These are phyloP conservation scores for Netelia inedita DNA, from an alignment of 2,888 invertebrate species.

Conservation along the genomic window DNA sequence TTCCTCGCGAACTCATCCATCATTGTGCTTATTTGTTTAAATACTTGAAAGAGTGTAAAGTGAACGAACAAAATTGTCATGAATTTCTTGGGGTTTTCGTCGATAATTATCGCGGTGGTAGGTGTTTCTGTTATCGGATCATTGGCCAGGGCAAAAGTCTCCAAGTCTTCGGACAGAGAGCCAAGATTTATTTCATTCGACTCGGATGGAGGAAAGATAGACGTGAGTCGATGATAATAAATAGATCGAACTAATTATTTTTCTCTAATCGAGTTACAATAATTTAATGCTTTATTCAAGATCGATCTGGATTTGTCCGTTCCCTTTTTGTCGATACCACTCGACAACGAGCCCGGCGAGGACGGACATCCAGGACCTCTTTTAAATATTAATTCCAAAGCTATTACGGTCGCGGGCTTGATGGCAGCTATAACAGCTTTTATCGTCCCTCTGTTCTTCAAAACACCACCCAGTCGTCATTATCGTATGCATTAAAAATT, in stretches of 20 bases:
- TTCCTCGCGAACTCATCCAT: neutral
- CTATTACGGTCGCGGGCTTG: conserved; percentile 87
- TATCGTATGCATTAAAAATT: conserved; percentile 65
- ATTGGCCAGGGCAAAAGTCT: conserved; percentile 13
- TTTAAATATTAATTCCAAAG: conserved; percentile 88
- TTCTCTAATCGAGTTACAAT: neutral
- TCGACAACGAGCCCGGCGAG: conserved; percentile 86
- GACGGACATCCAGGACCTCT: conserved; percentile 85
- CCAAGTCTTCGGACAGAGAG: conserved; percentile 59
- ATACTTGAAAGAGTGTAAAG: conserved; percentile 8
- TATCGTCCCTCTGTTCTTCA: conserved; percentile 85
- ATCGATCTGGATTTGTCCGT: conserved; percentile 89
- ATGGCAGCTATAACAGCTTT: conserved; percentile 87
- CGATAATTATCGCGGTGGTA: conserved; percentile 42
- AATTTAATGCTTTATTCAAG: conserved; percentile 81
- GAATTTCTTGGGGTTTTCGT: conserved; percentile 32
- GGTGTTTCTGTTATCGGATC: conserved; percentile 42
- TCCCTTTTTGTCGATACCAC: conserved; percentile 89
- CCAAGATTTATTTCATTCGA: conserved; percentile 87
- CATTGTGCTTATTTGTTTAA: too few relatives aligned
- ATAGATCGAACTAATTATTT: conserved; percentile 64
- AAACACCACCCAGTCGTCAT: conserved; percentile 68
- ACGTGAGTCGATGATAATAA: conserved; percentile 85
- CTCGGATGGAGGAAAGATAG: conserved; percentile 86
- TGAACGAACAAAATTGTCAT: conserved; percentile 31